These are phyloP conservation scores for Ailuropoda melanoleuca DNA, from an alignment of 2,113 vertebrate species.

Conservation along the genomic window DNA sequence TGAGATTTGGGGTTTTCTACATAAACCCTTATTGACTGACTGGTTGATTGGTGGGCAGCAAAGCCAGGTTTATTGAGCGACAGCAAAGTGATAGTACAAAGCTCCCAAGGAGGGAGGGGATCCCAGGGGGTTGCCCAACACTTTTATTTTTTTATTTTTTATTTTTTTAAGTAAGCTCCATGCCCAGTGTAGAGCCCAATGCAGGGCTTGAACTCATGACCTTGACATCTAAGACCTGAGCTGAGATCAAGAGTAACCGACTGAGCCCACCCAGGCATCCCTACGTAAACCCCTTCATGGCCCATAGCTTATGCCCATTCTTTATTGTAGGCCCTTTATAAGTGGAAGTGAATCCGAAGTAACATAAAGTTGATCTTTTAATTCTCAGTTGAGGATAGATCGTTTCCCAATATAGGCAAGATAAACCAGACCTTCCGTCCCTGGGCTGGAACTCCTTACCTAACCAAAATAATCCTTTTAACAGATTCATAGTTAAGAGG, in stretches of 20 bases:
- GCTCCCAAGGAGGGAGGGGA: neutral
- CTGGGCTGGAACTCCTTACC: neutral
- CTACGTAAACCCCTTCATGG: neutral
- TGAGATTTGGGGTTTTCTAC: neutral
- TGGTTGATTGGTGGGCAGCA: neutral
- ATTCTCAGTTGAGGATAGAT: neutral
- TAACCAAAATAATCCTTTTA: neutral
- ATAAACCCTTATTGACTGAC: neutral
- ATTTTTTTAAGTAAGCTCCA: neutral
- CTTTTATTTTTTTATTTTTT: neutral
- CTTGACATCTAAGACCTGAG: too few species aligned
- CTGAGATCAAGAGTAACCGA: neutral
- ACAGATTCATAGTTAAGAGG: neutral
- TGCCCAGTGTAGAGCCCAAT: neutral
- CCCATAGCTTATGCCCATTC: neutral
- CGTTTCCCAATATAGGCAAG: slow-evolving; percentile 16
- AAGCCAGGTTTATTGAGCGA: neutral
- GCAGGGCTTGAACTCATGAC: neutral
- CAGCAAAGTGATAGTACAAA: neutral
- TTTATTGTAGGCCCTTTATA: neutral
- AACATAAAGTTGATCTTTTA: neutral
- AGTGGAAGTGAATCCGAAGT: neutral
- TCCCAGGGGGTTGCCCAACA: neutral
- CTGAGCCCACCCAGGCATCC: neutral
- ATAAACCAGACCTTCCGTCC: neutral